Evolutionary conservation across 92 coral and sea anemone species (phyloP), one percentile per base, ranked within the genome.

Genomic region (Meandrina meandrites): DNA sequence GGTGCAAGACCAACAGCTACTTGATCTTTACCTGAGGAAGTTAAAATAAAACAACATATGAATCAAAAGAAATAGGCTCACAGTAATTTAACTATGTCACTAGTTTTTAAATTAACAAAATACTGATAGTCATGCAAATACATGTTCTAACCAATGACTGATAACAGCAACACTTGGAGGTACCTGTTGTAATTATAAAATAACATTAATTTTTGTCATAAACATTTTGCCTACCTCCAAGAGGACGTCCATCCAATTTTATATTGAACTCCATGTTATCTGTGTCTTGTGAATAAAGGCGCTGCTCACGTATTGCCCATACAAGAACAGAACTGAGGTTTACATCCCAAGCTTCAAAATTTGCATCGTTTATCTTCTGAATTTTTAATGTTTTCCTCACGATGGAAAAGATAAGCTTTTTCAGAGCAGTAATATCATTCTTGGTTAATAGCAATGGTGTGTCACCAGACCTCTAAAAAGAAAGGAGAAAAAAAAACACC

Each of bases 1-100:
- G 91, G 94, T 6, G 78, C 91, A 35, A 91, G 45, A 5, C 94
- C 91, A 13, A 85, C 75, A 13, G 94, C 91, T 18, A 91, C 91
- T 74, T 91, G 91, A 60, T 88, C 84, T 88, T 76, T 90, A 13
- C 91, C 91, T 88, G 27, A n/a, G n/a, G n/a, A n/a, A n/a, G n/a
- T n/a, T n/a, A n/a, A 15, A 31, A 69, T 27, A 69, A 27, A 69
- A 21, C 2, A 69, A n/a, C 24, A 4, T 30, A 69, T 14, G 24
- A 18, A 11, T 18, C 22, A 13, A 21, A 17, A 2, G 14, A 9
- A 16, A 14, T 56, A 69, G 12, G 2, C 75, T 34, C 2, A 28
- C 32, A 4, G 13, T 21, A 28, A 27, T 69, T 69, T 11, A 2
- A 69, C 3, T 69, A 17, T 69, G 15, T 3, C 30, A 69, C 37